phyloP scores from a whole-genome alignment of 2,113 vertebrate genomes.

The Etia nguti region DNA sequence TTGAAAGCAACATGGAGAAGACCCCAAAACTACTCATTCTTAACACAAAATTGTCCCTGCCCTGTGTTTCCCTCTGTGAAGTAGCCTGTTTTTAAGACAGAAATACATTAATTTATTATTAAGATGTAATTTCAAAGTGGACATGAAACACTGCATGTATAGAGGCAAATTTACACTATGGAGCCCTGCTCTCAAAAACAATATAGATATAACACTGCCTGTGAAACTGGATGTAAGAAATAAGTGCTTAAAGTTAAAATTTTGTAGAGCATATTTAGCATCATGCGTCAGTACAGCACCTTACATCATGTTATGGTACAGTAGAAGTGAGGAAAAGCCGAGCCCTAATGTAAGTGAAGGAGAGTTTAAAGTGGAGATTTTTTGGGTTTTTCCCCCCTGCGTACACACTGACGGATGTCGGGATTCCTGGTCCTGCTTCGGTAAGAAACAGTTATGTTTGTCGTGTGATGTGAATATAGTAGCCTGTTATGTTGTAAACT shows the following conservation, averaged over 20 bases:
- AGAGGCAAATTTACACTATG: too few relatives aligned
- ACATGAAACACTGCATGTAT: too few relatives aligned
- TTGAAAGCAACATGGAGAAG: neutral
- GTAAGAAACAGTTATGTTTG: neutral
- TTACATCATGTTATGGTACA: too few relatives aligned
- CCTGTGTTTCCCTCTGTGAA: too few relatives aligned
- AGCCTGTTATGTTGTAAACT: neutral
- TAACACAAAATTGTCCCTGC: neutral
- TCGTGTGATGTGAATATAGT: neutral
- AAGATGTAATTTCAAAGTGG: neutral
- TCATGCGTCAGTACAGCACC: too few relatives aligned
- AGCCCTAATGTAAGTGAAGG: rapidly evolving
- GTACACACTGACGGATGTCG: rapidly evolving
- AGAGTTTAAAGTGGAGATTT: neutral
- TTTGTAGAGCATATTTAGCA: too few relatives aligned
- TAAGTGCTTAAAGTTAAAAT: too few relatives aligned
- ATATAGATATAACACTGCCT: too few relatives aligned
- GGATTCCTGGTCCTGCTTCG: rapidly evolving
- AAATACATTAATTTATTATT: neutral
- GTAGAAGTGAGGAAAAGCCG: too few relatives aligned
- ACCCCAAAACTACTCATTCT: neutral
- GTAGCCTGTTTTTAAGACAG: neutral
- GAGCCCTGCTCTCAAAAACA: too few relatives aligned
- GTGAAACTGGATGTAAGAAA: too few relatives aligned
- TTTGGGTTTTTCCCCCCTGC: neutral